Percentiles rank a stretch among this genome's conserved stretches.
These are phyloP conservation scores for Periparus ater DNA, from an alignment of 2,797 vertebrate species.

Conservation along the genomic window DNA sequence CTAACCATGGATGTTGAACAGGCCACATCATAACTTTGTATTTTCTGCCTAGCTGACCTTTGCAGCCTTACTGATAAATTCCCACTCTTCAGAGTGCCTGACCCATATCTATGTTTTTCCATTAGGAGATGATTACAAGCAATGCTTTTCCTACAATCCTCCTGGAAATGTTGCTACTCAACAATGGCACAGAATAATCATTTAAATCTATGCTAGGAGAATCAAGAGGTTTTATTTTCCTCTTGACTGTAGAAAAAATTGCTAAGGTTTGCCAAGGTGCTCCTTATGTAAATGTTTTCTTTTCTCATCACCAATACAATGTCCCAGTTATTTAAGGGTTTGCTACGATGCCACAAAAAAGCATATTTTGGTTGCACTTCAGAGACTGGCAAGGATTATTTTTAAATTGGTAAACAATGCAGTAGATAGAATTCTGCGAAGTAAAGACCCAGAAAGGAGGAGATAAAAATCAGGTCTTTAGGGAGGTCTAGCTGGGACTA, in stretches of 20 bases:
- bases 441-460: background rate
- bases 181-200: background rate
- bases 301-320: background rate
- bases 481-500: background rate
- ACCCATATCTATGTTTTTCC: background rate
- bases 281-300: background rate
- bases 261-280: background rate
- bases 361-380: background rate
- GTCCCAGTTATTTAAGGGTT: background rate
- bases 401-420: background rate
- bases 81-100: background rate
- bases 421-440: background rate
- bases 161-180: background rate
- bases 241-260: background rate
- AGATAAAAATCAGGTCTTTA: background rate
- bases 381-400: background rate
- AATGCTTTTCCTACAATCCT: background rate
- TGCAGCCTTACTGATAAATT: background rate
- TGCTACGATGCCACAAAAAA: background rate
- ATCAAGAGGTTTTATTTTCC: background rate
- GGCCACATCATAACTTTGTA: background rate
- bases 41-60: background rate
- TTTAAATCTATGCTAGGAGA: background rate
- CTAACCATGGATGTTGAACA: background rate
- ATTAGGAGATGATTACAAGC: background rate